phyloP scores from a whole-genome alignment of 2,113 vertebrate species.

The Entosphenus tridentatus region DNA sequence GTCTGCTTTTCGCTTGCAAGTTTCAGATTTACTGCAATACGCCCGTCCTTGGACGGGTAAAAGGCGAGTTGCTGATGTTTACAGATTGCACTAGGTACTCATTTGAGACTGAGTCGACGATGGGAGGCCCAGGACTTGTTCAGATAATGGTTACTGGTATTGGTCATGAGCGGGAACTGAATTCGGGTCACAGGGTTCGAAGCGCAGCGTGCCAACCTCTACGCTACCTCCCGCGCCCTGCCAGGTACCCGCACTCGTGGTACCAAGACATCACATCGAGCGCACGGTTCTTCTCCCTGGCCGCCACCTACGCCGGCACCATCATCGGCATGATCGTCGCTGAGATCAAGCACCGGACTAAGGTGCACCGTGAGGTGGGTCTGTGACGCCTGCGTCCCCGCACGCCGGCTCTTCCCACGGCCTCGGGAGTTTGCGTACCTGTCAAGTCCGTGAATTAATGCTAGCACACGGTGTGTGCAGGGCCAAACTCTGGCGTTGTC shows the following conservation, averaged over 20 bases:
- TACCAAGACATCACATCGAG: conserved; percentile 98
- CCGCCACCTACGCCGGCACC: conserved; percentile 66
- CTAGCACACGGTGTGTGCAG: no score
- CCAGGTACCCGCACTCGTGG: conserved; percentile 98
- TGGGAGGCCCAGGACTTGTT: background rate
- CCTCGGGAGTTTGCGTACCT: no score
- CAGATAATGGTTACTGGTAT: background rate
- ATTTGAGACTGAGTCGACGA: background rate
- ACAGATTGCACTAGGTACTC: background rate
- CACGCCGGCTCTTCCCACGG: no score
- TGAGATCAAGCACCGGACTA: conserved; percentile 88
- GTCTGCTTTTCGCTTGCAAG: no score
- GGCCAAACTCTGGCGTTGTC: no score
- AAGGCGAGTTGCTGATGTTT: background rate
- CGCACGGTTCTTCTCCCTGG: conserved; percentile 97
- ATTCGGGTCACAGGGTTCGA: background rate
- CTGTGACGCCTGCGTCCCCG: no score
- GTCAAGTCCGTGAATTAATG: no score
- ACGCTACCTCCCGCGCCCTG: conserved; percentile 7
- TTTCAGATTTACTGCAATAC: no score
- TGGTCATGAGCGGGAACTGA: background rate
- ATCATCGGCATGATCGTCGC: conserved; percentile 98
- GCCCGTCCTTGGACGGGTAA: background rate
- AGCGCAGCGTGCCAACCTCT: background rate
- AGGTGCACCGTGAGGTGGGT: conserved; percentile 88